phyloP scores from a whole-genome alignment of 2,113 vertebrate genomes.

The Mastomys coucha region DNA sequence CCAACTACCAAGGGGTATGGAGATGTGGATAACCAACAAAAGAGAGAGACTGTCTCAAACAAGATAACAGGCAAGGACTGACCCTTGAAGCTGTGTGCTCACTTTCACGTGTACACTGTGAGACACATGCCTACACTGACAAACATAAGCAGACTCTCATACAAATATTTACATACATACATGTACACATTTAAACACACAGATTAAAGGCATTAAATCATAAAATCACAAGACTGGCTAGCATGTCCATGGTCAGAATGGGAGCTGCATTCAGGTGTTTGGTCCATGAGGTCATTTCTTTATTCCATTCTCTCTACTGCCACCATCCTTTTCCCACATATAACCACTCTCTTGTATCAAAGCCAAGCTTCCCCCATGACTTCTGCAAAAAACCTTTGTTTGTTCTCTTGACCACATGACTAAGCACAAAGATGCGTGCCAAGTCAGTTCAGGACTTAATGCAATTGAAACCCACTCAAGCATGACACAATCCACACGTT shows the following conservation, averaged over 20 bases:
- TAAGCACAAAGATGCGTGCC: not conserved
- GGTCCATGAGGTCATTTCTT: not conserved
- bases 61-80: not conserved
- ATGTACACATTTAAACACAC: not conserved
- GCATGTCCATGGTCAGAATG: not conserved
- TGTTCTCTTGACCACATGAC: not conserved
- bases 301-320: not conserved
- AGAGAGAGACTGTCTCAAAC: not conserved
- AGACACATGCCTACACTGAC: not conserved
- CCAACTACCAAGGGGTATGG: no score
- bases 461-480: not conserved
- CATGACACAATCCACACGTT: not conserved
- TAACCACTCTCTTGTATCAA: not conserved
- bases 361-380: not conserved
- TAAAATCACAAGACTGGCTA: not conserved
- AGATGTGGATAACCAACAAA: not conserved
- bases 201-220: not conserved
- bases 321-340: not conserved
- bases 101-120: not conserved
- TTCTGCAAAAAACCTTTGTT: not conserved
- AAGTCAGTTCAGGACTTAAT: not conserved
- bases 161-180: not conserved
- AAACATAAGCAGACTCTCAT: not conserved
- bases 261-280: not conserved
- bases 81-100: not conserved